Evolutionary conservation across 2,797 vertebrate species (phyloP), one percentile per base, ranked within the genome.

Genomic region (Harpagifer antarcticus): DNA sequence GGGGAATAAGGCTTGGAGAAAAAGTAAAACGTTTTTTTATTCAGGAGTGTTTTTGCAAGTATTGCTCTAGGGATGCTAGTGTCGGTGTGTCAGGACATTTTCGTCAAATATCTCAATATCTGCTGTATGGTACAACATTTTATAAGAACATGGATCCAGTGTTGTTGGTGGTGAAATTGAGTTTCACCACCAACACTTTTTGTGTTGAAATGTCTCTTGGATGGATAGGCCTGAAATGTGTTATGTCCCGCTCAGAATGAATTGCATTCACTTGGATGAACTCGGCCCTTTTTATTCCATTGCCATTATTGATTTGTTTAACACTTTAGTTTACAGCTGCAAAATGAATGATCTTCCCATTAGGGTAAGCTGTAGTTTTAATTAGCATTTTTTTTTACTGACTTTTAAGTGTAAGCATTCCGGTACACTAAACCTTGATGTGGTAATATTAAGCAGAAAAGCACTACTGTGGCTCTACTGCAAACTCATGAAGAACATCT

Each of bases 21-120:
- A 31, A 63, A 42, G 68, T 73, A 23, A 19, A 43, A 37, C 33
- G 47, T 17, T 19, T 73, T 43, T 43, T 16, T 50, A 67, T 65
- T 54, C 33, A 80, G 76, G 66, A 49, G 16, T 13, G 42, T 58
- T 57, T 27, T 12, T n/a, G 7, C 16, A 3, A 56, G 14, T 55
- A 33, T 23, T 14, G 20, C 44, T 53, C 8, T 59, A 1, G 11
- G 10, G 52, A 54, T 27, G 15, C 7, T 40, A 59, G 5, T 20
- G 10, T 56, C 37, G 0, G 6, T 43, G 52, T 52, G n/a, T 33
- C 17, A 43, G 9, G 4, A 31, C 11, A 20, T 16, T 1, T 40
- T 60, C 33, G 11, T 48, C 14, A 9, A 60, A 48, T 52, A 40
- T 40, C 2, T 17, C 9, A 43, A 42, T 50, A 13, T 19, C 33